A percentile compares a stretch with the other conserved stretches of the same genome.
phyloP scores from a whole-genome alignment of 2,888 invertebrate genomes.

The Heliconius charithonia region DNA sequence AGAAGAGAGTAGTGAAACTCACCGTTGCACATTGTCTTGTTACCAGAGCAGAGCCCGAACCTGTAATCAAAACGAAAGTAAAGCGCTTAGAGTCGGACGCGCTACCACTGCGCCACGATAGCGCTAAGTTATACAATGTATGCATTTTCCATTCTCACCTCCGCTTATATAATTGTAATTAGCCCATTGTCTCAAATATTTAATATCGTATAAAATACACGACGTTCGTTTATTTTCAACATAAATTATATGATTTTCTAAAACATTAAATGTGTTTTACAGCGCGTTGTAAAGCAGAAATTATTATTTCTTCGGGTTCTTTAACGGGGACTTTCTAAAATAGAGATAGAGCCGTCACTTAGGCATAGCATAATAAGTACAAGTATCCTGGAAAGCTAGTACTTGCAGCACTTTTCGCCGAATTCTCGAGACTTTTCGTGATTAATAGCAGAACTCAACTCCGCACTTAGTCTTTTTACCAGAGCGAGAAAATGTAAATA shows the following conservation, averaged over 20 bases:
- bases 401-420: background rate
- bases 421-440: background rate
- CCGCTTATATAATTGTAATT: slow-evolving; percentile 13
- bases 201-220: background rate
- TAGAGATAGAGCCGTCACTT: background rate
- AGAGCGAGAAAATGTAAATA: no score
- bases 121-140: background rate
- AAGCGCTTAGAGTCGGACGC: background rate
- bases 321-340: slow-evolving; percentile 10
- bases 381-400: background rate
- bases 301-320: background rate
- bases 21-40: background rate
- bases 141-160: slow-evolving; percentile 11
- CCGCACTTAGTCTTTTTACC: background rate
- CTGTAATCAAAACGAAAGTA: background rate
- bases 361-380: background rate
- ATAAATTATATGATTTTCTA: slow-evolving; percentile 23
- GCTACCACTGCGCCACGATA: background rate
- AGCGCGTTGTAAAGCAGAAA: slow-evolving; percentile 14
- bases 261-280: slow-evolving; percentile 19
- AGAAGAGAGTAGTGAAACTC: background rate
- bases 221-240: slow-evolving; percentile 7
- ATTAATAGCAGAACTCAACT: background rate
- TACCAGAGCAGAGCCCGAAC: background rate
- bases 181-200: slow-evolving; percentile 4